Percentiles rank a stretch among this genome's conserved stretches.
Conservation (phyloP, 2,888 invertebrate species). For the Yponomeuta evonymella region DNA sequence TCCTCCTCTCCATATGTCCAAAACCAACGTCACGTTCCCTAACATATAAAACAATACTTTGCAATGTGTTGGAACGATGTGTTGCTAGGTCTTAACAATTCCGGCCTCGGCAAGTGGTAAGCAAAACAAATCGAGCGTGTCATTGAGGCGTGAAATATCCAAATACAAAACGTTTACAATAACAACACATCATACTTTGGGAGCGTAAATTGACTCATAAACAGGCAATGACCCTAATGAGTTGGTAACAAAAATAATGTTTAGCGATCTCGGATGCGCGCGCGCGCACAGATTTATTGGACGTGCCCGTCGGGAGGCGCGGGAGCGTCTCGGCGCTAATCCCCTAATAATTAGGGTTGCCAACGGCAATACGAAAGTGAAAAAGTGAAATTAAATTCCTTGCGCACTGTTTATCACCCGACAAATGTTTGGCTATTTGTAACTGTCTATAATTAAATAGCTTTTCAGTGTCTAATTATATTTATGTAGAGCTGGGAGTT, state of each 20-base stretch:
- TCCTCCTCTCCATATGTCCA: no score
- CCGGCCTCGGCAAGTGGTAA: background rate
- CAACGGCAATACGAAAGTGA: constrained; percentile 21
- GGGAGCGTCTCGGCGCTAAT: constrained; percentile 53
- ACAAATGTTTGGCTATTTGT: constrained; percentile 9
- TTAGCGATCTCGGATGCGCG: constrained; percentile 68
- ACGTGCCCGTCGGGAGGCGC: constrained; percentile 40
- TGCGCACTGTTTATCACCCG: constrained; percentile 3
- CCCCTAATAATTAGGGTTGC: constrained; percentile 54
- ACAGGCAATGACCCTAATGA: constrained; percentile 75
- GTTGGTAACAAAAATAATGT: constrained; percentile 73
- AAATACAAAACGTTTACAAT: constrained; percentile 50
- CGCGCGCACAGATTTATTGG: constrained; percentile 67
- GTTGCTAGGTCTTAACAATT: background rate
- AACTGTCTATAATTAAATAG: constrained; percentile 2
- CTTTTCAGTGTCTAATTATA: constrained; percentile 2
- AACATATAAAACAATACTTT: no score
- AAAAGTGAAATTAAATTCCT: constrained; percentile 22
- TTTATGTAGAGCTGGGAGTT: background rate
- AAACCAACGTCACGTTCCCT: no score
- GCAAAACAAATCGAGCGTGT: background rate
- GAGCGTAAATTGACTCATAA: constrained; percentile 62
- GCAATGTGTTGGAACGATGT: no score
- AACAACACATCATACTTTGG: constrained; percentile 57
- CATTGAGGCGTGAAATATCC: constrained; percentile 34